A percentile compares a stretch with the other conserved stretches of the same genome.
phyloP scores from a whole-genome alignment of 2,888 invertebrate genomes.

The Caenorhabditis sp. region DNA sequence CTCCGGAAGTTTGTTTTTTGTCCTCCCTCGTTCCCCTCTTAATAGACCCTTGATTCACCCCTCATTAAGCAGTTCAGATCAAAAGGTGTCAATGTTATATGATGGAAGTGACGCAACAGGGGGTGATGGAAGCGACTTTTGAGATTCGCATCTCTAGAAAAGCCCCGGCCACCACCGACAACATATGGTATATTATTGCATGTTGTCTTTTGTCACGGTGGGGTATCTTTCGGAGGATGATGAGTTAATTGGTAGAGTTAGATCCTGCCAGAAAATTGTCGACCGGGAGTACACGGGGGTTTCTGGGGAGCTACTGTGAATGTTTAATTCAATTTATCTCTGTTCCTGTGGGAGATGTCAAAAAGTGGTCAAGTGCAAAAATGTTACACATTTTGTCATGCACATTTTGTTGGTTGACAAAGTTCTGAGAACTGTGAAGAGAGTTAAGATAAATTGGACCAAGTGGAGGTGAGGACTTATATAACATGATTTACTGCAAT shows the following conservation, averaged over 20 bases:
- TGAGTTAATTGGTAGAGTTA: not conserved
- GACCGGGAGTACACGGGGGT: too few species aligned
- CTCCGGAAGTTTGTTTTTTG: constrained; percentile 50
- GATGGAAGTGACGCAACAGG: constrained; percentile 32
- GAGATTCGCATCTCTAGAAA: constrained; percentile 23
- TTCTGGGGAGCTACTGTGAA: too few species aligned
- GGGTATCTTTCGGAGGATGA: not conserved
- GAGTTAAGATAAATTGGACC: too few species aligned
- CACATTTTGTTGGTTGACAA: too few species aligned
- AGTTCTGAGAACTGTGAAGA: too few species aligned
- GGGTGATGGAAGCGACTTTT: not conserved
- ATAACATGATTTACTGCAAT: too few species aligned
- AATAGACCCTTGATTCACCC: constrained; percentile 24
- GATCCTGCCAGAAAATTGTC: too few species aligned
- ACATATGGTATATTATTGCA: constrained; percentile 31
- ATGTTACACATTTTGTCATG: too few species aligned
- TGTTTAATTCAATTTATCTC: too few species aligned
- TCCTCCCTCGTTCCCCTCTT: not conserved
- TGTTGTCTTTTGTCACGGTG: constrained; percentile 15
- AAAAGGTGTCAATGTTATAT: constrained; percentile 56
- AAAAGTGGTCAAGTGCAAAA: too few species aligned
- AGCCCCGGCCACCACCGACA: constrained; percentile 14
- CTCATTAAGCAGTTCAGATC: constrained; percentile 31
- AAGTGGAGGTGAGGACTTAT: too few species aligned
- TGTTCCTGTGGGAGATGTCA: too few species aligned